These are phyloP conservation scores for Lasioglossum leucozonium DNA, from an alignment of 2,888 invertebrate species.

Conservation along the genomic window DNA sequence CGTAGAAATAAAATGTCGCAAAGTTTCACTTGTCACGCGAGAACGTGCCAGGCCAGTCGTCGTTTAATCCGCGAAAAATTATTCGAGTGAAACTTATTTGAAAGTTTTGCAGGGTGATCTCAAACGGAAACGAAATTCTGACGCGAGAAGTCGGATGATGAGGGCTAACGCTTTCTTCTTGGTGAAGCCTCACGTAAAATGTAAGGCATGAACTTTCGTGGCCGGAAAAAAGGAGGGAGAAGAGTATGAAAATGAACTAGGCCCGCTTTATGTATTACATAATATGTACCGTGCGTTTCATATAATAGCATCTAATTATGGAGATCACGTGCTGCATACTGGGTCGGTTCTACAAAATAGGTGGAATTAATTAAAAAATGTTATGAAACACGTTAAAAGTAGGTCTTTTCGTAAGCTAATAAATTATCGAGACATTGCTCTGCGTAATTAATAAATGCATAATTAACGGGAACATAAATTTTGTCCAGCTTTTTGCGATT, in stretches of 20 bases:
- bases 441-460: neutral
- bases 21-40: neutral
- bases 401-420: no score
- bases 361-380: no score
- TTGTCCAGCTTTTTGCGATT: neutral
- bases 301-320: neutral
- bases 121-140: conserved; percentile 20
- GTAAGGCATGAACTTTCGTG: conserved; percentile 1
- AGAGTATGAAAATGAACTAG: neutral
- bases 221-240: neutral
- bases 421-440: no score
- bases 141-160: neutral
- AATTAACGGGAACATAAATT: neutral
- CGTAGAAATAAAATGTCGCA: neutral
- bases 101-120: conserved; percentile 6
- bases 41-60: neutral
- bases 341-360: neutral
- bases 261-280: neutral
- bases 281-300: neutral
- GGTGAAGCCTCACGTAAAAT: neutral
- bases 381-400: no score
- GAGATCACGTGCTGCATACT: neutral
- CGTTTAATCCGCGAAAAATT: neutral
- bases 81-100: neutral
- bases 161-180: neutral